Evolutionary conservation across 2,888 invertebrate genomes (phyloP).

Genomic region (Tachina grossa): DNA sequence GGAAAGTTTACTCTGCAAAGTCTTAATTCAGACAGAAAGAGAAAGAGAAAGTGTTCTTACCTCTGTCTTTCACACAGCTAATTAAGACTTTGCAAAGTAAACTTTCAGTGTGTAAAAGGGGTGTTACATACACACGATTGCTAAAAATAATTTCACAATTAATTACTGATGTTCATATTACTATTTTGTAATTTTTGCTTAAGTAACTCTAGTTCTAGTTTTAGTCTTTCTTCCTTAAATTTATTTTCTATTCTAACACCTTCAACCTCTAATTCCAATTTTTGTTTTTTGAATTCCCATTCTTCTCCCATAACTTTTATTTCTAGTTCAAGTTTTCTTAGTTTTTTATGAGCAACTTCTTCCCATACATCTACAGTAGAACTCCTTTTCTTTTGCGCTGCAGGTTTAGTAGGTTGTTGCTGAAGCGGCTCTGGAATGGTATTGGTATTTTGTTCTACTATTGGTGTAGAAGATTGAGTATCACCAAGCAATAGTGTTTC

Average conservation of each 20-base stretch:
- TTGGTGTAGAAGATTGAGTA: not conserved
- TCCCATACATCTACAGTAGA: conserved; percentile 50
- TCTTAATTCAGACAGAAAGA: no score
- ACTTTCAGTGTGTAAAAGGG: no score
- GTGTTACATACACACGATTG: not conserved
- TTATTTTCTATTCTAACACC: conserved; percentile 42
- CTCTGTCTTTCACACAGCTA: no score
- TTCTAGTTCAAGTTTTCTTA: conserved; percentile 56
- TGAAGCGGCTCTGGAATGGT: not conserved
- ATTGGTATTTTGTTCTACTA: not conserved
- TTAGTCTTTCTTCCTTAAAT: conserved; percentile 54
- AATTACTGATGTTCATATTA: not conserved
- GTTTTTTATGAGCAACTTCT: conserved; percentile 53
- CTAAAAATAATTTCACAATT: not conserved
- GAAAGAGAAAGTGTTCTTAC: no score
- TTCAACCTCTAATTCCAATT: conserved; percentile 55
- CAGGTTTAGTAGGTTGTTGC: conserved; percentile 3
- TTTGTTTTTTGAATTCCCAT: conserved; percentile 48
- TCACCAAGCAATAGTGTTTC: conserved; percentile 50
- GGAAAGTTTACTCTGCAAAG: no score
- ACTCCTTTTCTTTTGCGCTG: conserved; percentile 8
- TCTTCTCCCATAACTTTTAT: conserved; percentile 52
- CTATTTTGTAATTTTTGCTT: conserved; percentile 43
- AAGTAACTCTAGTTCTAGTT: conserved; percentile 51
- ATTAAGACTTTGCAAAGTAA: no score